phyloP scores from a whole-genome alignment of 2,113 vertebrate species.

The Vanacampus margaritifer region DNA sequence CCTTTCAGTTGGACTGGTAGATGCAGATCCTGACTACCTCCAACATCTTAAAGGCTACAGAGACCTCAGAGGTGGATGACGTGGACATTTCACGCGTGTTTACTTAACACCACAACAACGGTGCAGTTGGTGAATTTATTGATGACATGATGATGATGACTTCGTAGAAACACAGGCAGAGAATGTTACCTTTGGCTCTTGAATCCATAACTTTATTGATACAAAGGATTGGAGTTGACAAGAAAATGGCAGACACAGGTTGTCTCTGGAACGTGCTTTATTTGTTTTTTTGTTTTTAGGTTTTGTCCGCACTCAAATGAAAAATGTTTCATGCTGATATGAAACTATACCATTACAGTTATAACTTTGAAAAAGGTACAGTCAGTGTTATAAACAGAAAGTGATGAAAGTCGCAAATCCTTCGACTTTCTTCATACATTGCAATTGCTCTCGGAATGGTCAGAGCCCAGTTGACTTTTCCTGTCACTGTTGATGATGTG shows the following conservation, averaged over 20 bases:
- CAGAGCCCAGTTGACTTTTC: not conserved
- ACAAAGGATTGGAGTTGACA: not conserved
- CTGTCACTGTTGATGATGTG: not conserved
- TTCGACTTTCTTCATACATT: not conserved
- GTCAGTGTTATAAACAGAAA: not conserved
- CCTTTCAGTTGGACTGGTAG: slow-evolving; percentile 71
- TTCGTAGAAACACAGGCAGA: no score
- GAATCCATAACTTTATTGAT: not conserved
- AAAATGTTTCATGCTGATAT: no score
- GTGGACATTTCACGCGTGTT: slow-evolving; percentile 21
- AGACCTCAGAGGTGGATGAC: slow-evolving; percentile 50
- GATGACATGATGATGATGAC: slow-evolving; percentile 8
- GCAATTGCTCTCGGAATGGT: not conserved
- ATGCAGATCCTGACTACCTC: slow-evolving; percentile 72
- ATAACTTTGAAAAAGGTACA: no score
- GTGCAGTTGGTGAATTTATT: slow-evolving; percentile 5
- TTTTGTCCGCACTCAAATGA: not conserved
- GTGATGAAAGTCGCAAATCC: not conserved
- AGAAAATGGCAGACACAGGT: slow-evolving; percentile 4
- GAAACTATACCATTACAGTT: no score
- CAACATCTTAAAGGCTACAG: slow-evolving; percentile 74
- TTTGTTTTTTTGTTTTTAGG: not conserved
- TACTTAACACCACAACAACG: not conserved
- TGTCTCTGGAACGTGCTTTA: slow-evolving; percentile 3
- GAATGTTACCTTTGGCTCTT: not conserved